These are phyloP conservation scores for Trichogramma pretiosum DNA, from an alignment of 1,140 invertebrate genomes.

Conservation along the genomic window DNA sequence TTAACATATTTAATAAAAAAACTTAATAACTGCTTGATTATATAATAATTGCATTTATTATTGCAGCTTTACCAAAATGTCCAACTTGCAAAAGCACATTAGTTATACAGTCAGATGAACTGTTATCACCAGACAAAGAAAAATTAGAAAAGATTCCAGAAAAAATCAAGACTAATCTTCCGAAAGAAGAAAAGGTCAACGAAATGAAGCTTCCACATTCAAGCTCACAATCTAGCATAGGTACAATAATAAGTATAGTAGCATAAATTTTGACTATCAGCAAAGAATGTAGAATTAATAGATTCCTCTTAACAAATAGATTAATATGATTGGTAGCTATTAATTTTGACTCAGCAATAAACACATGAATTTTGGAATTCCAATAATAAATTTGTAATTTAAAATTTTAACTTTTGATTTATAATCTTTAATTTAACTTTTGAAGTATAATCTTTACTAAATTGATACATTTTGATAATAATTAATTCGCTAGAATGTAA, in stretches of 20 bases:
- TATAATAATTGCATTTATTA: too few species aligned
- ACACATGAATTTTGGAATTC: too few species aligned
- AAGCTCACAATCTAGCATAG: slow-evolving; percentile 39
- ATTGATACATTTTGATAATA: neutral
- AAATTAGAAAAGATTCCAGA: slow-evolving; percentile 13
- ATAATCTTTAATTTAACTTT: too few species aligned
- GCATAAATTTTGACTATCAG: neutral
- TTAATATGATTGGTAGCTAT: neutral
- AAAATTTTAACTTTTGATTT: too few species aligned
- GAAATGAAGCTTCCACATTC: slow-evolving; percentile 31
- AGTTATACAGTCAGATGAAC: slow-evolving; percentile 46
- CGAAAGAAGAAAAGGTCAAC: slow-evolving; percentile 11
- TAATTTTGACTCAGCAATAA: too few species aligned
- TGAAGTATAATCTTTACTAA: too few species aligned
- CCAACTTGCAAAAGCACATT: slow-evolving; percentile 51
- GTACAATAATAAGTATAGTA: slow-evolving; percentile 23
- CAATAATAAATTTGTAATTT: too few species aligned
- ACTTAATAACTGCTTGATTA: too few species aligned
- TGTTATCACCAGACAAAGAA: slow-evolving; percentile 23
- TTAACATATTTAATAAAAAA: too few species aligned
- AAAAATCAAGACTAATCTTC: slow-evolving; percentile 14
- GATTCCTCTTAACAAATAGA: slow-evolving; percentile 2
- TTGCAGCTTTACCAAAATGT: slow-evolving; percentile 45
- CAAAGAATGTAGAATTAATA: neutral
- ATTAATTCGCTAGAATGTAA: neutral